Percentiles rank a stretch among this genome's conserved stretches.
Conservation (phyloP, 1,140 invertebrate species). For the Hycleus phaleratus region DNA sequence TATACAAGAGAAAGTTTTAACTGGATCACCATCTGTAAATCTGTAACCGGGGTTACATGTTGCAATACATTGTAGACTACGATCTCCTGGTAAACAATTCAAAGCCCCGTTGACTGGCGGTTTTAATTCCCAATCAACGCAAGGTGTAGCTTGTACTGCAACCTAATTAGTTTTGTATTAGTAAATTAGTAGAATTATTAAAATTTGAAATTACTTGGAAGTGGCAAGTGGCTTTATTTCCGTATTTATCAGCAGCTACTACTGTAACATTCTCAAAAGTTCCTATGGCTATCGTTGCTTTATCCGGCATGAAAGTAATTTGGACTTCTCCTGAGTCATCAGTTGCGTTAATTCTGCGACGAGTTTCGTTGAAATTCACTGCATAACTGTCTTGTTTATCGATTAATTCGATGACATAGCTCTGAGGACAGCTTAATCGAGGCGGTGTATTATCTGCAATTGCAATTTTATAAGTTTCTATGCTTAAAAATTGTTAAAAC, state of each 20-base stretch:
- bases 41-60: slow-evolving; percentile 85
- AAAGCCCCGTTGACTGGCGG: slow-evolving; percentile 80
- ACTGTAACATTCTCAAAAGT: slow-evolving; percentile 92
- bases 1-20: slow-evolving; percentile 80
- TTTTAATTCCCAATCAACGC: slow-evolving; percentile 88
- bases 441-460: slow-evolving; percentile 81
- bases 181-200: not conserved
- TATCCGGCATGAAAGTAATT: slow-evolving; percentile 75
- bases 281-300: slow-evolving; percentile 80
- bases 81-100: slow-evolving; percentile 75
- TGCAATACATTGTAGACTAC: slow-evolving; percentile 79
- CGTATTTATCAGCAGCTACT: slow-evolving; percentile 77
- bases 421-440: slow-evolving; percentile 88
- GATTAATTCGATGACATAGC: slow-evolving; percentile 87
- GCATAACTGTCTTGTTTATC: slow-evolving; percentile 84
- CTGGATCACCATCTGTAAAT: slow-evolving; percentile 83
- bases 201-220: slow-evolving; percentile 67
- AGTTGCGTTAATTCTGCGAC: slow-evolving; percentile 74
- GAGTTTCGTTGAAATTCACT: slow-evolving; percentile 89
- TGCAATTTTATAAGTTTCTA: not conserved
- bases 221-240: slow-evolving; percentile 83
- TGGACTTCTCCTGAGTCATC: slow-evolving; percentile 86
- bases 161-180: slow-evolving; percentile 43
- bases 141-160: slow-evolving; percentile 85
- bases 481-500: slow-evolving; percentile 2